A percentile compares a stretch with the other conserved stretches of the same genome.
These are phyloP conservation scores for Molossus alvarezi DNA, from an alignment of 2,797 vertebrate species.

Conservation along the genomic window DNA sequence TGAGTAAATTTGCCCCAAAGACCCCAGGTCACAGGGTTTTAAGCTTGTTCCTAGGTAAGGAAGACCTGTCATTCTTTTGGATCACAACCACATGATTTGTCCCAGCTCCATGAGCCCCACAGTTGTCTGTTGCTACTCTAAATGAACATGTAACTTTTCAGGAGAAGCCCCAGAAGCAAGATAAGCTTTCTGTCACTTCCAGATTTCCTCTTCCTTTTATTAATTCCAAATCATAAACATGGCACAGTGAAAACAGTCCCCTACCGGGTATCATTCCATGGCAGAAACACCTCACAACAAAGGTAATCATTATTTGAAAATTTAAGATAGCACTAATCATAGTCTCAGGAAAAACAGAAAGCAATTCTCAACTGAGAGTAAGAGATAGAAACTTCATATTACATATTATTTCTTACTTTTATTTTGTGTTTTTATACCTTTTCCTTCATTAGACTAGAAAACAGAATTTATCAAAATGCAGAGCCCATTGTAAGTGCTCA, in stretches of 20 bases:
- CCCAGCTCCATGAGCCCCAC: not conserved
- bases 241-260: not conserved
- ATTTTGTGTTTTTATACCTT: not conserved
- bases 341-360: constrained; percentile 12
- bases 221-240: constrained; percentile 6
- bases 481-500: not conserved
- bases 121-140: not conserved
- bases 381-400: not conserved
- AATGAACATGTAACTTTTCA: not conserved
- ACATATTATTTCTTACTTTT: not conserved
- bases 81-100: not conserved
- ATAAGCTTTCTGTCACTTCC: not conserved
- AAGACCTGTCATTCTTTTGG: not conserved
- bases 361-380: not conserved
- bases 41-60: not conserved
- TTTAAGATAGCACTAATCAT: not conserved
- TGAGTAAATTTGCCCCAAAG: not conserved
- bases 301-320: constrained; percentile 30
- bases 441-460: constrained; percentile 15
- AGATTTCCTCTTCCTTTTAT: not conserved
- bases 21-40: not conserved
- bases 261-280: not conserved
- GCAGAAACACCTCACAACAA: not conserved
- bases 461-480: not conserved
- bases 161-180: not conserved